Conservation (phyloP, 2,888 invertebrate genomes). For the Pseudococcus jackbeardsleyi region DNA sequence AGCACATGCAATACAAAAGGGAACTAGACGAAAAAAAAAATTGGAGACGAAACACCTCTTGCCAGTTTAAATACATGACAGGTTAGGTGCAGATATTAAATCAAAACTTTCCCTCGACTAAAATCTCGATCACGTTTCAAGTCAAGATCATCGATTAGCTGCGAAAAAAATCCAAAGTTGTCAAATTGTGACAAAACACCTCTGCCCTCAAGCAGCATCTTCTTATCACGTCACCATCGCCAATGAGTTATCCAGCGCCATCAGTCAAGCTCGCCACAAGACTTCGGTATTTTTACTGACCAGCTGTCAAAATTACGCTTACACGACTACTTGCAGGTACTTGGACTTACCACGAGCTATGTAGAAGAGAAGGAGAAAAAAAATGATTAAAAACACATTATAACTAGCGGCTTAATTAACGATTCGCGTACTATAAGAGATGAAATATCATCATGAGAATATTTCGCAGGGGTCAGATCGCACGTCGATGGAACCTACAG, state of each 20-base stretch:
- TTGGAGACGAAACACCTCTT: no score
- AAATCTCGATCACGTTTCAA: no score
- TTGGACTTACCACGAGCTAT: neutral
- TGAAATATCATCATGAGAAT: conserved; percentile 13
- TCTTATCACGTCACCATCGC: neutral
- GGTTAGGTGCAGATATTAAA: no score
- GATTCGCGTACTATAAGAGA: conserved; percentile 20
- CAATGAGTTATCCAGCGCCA: neutral
- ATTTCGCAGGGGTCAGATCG: conserved; percentile 9
- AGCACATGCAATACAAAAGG: no score
- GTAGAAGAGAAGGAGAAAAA: neutral
- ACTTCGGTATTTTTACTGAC: neutral
- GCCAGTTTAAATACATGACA: no score
- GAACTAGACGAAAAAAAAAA: no score
- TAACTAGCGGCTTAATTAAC: conserved; percentile 37
- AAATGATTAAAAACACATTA: conserved; percentile 40
- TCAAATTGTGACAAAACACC: no score
- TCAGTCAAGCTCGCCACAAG: neutral
- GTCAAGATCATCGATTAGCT: no score
- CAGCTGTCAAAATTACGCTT: conserved; percentile 14
- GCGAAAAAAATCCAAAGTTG: no score
- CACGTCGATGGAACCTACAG: conserved; percentile 24
- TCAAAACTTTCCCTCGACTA: no score
- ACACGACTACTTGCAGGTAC: neutral
- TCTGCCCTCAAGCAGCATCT: no score